Evolutionary conservation across 2,113 vertebrate species (phyloP).

Genomic region (Psephotus haematonotus): DNA sequence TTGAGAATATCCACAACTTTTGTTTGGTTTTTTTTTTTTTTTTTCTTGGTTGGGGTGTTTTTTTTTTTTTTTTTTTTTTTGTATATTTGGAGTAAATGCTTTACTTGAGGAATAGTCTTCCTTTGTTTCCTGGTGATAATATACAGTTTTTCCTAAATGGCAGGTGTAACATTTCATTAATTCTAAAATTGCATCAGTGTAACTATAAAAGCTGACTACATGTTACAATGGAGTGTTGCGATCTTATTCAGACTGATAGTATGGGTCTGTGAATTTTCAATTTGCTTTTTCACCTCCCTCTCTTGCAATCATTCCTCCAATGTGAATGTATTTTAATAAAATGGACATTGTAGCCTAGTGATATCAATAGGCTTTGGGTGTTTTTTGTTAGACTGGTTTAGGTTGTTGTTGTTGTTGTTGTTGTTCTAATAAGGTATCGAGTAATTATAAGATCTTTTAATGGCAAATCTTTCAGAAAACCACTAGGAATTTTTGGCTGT

Average conservation of each 20-base stretch:
- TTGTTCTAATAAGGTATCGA: neutral
- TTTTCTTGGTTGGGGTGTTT: no score
- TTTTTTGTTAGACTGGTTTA: neutral
- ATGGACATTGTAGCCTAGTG: neutral
- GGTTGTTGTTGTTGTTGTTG: neutral
- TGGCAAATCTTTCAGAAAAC: neutral
- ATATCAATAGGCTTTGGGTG: neutral
- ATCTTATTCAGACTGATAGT: neutral
- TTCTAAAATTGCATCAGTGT: neutral
- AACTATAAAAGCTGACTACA: neutral
- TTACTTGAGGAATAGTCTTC: neutral
- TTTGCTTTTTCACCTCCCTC: neutral
- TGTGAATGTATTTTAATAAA: neutral
- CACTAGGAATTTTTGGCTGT: neutral
- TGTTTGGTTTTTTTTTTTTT: no score
- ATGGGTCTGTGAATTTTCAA: neutral
- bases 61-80: neutral
- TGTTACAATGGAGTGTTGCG: rapidly evolving
- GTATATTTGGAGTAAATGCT: neutral
- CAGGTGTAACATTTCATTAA: neutral
- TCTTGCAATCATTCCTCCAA: neutral
- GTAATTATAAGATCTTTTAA: neutral
- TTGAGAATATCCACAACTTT: no score
- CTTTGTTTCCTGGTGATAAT: neutral
- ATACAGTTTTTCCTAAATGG: neutral